Conservation (phyloP, 2,888 invertebrate genomes). For the Hypselothyrea guttata region DNA sequence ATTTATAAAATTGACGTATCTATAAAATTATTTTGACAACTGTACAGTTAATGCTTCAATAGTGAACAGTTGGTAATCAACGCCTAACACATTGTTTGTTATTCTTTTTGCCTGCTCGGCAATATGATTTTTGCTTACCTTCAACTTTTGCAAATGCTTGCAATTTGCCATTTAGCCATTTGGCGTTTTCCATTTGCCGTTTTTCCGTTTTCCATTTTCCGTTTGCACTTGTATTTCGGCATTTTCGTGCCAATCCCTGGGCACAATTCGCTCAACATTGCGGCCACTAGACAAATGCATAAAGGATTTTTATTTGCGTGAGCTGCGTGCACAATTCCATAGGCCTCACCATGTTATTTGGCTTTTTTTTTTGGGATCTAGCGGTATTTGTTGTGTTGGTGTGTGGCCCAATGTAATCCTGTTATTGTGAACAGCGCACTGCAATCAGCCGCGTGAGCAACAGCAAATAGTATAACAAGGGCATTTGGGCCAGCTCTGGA, state of each 20-base stretch:
- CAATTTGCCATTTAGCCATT: constrained; percentile 9
- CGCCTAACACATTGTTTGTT: background rate
- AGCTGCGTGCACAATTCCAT: constrained; percentile 13
- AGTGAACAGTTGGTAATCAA: too few relatives aligned
- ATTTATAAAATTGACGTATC: too few relatives aligned
- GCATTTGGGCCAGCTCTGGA: constrained; percentile 22
- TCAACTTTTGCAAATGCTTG: constrained; percentile 1
- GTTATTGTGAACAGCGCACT: constrained; percentile 60
- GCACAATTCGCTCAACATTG: constrained; percentile 28
- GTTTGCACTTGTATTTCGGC: constrained; percentile 12
- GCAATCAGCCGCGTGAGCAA: constrained; percentile 58
- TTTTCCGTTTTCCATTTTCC: constrained; percentile 4
- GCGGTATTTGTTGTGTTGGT: constrained; percentile 34
- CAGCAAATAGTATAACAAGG: constrained; percentile 22
- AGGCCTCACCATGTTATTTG: background rate
- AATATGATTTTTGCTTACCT: background rate
- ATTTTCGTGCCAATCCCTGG: constrained; percentile 25
- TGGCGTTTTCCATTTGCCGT: constrained; percentile 4
- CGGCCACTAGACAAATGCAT: constrained; percentile 47
- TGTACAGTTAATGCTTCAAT: too few relatives aligned
- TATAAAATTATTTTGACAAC: too few relatives aligned
- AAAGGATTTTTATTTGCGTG: constrained; percentile 51
- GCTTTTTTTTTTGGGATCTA: background rate
- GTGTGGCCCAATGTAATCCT: constrained; percentile 60
- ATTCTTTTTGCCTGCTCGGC: background rate